Evolutionary conservation across 2,797 vertebrate species (phyloP).

Genomic region (Malacoraja senta): DNA sequence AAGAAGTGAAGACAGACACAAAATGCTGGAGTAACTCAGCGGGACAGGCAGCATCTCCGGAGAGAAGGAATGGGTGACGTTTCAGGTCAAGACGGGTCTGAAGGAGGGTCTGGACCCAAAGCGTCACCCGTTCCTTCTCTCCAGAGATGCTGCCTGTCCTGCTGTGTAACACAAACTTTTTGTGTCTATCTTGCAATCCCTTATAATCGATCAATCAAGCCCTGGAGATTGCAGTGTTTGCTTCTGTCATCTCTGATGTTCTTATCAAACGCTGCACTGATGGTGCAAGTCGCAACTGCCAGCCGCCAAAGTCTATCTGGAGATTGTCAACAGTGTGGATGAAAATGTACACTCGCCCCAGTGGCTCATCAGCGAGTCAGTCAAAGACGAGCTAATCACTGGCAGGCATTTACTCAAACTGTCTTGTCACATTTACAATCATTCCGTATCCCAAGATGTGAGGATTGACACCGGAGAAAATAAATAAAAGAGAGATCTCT

Average conservation of each 20-base stretch:
- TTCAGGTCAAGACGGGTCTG: too few species aligned
- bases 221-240: constrained; percentile 6
- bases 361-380: not conserved
- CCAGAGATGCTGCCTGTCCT: too few species aligned
- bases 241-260: not conserved
- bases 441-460: not conserved
- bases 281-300: not conserved
- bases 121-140: too few species aligned
- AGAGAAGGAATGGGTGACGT: too few species aligned
- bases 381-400: constrained; percentile 4
- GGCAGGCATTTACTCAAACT: not conserved
- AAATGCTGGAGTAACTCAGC: too few species aligned
- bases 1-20: too few species aligned
- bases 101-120: too few species aligned
- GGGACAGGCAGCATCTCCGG: too few species aligned
- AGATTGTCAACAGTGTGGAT: not conserved
- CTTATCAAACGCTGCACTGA: not conserved
- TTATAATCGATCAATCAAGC: not conserved
- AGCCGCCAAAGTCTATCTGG: not conserved
- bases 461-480: not conserved
- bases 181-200: not conserved
- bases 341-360: not conserved
- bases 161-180: too few species aligned
- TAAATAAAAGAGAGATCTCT: not conserved
- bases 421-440: not conserved